These are phyloP conservation scores for Hanleya hanleyi DNA, from an alignment of 2,888 invertebrate species.

Conservation along the genomic window DNA sequence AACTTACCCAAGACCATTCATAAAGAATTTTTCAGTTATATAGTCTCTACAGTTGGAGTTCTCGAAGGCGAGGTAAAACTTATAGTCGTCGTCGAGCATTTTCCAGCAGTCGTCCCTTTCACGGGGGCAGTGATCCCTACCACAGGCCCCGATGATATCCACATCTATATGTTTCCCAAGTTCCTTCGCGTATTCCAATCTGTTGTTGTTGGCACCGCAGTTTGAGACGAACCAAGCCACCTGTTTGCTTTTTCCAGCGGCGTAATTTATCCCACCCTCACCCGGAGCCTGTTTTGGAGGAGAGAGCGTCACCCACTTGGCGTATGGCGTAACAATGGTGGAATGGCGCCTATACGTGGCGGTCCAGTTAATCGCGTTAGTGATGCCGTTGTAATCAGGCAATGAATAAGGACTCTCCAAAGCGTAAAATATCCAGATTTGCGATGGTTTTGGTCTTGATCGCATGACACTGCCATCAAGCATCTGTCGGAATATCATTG, in stretches of 20 bases:
- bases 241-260: constrained; percentile 91
- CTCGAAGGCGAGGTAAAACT: constrained; percentile 30
- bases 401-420: not conserved
- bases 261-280: constrained; percentile 23
- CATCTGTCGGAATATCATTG: not conserved
- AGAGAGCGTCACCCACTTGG: constrained; percentile 90
- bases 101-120: constrained; percentile 57
- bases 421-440: constrained; percentile 12
- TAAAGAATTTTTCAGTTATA: constrained; percentile 29
- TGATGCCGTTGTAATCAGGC: not conserved
- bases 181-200: constrained; percentile 88
- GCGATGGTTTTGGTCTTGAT: not conserved
- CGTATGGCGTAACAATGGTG: constrained; percentile 94
- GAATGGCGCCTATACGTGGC: constrained; percentile 93
- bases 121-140: constrained; percentile 81
- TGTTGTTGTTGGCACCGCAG: constrained; percentile 91
- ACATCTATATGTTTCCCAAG: constrained; percentile 84
- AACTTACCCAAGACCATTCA: constrained; percentile 6
- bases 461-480: not conserved
- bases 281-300: not conserved
- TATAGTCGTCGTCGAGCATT: constrained; percentile 9
- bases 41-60: constrained; percentile 21
- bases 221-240: constrained; percentile 97
- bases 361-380: constrained; percentile 88
- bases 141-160: constrained; percentile 94